Evolutionary conservation across 1,140 invertebrate genomes (phyloP).

Genomic region (Drosophila nikananu): DNA sequence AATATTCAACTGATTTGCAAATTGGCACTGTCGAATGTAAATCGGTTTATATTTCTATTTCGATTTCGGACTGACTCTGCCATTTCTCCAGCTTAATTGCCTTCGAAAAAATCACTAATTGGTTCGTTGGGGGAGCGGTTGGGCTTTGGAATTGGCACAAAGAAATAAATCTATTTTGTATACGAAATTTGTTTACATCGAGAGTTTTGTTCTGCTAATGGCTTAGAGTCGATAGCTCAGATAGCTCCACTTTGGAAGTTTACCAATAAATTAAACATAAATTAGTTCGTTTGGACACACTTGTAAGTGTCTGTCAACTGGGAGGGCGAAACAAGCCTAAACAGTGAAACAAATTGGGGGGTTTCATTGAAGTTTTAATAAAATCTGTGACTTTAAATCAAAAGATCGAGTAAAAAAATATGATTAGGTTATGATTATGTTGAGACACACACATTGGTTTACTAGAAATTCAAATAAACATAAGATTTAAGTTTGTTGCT

Average conservation of each 20-base stretch:
- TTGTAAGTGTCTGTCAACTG: constrained; percentile 49
- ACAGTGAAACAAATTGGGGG: not conserved
- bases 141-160: constrained; percentile 55
- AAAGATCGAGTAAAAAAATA: too few relatives aligned
- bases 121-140: constrained; percentile 45
- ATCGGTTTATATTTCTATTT: constrained; percentile 37
- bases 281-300: constrained; percentile 19
- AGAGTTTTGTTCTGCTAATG: constrained; percentile 33
- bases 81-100: constrained; percentile 54
- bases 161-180: constrained; percentile 46
- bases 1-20: constrained; percentile 63
- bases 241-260: constrained; percentile 21
- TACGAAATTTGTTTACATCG: constrained; percentile 36
- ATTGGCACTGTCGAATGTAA: constrained; percentile 51
- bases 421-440: too few relatives aligned
- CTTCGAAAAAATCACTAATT: constrained; percentile 55
- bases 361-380: too few relatives aligned
- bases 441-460: too few relatives aligned
- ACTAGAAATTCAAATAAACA: too few relatives aligned
- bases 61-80: not conserved
- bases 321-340: constrained; percentile 2
- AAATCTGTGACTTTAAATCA: too few relatives aligned
- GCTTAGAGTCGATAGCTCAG: constrained; percentile 10
- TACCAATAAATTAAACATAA: constrained; percentile 56
- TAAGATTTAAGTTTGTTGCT: not conserved